Percentiles rank a stretch among this genome's conserved stretches.
phyloP scores from a whole-genome alignment of 2,797 vertebrate species.

The Sebastes hubbsi region DNA sequence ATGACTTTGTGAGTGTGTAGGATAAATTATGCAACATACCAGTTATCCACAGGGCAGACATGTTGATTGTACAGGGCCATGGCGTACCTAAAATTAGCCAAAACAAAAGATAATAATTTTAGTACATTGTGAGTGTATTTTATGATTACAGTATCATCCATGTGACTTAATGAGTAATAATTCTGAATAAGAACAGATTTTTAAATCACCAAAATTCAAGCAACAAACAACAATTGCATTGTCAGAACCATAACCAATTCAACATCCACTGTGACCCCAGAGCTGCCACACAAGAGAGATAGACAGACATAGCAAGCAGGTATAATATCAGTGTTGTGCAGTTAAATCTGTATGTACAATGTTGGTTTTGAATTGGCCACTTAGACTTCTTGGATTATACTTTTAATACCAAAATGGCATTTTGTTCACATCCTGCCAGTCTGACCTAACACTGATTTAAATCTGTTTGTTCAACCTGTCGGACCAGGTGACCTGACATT shows the following conservation, averaged over 20 bases:
- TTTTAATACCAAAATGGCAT: not conserved
- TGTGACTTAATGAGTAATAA: not conserved
- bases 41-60: constrained; percentile 87
- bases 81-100: constrained; percentile 77
- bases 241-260: not conserved
- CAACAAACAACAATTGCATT: not conserved
- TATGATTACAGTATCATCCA: not conserved
- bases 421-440: not conserved
- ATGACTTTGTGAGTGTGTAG: not conserved
- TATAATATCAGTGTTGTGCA: not conserved
- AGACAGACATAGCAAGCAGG: not conserved
- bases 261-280: not conserved
- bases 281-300: not conserved
- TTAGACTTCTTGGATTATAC: not conserved
- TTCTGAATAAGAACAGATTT: not conserved
- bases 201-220: not conserved
- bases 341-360: fast-evolving
- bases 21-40: constrained; percentile 65
- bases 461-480: constrained; percentile 3
- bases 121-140: not conserved
- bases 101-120: not conserved
- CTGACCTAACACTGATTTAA: not conserved
- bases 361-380: not conserved
- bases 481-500: constrained; percentile 6
- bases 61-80: constrained; percentile 88